Percentiles rank a stretch among this genome's conserved stretches.
Evolutionary conservation across 1,140 invertebrate genomes (phyloP).

Genomic region (Drosophila arizonae): DNA sequence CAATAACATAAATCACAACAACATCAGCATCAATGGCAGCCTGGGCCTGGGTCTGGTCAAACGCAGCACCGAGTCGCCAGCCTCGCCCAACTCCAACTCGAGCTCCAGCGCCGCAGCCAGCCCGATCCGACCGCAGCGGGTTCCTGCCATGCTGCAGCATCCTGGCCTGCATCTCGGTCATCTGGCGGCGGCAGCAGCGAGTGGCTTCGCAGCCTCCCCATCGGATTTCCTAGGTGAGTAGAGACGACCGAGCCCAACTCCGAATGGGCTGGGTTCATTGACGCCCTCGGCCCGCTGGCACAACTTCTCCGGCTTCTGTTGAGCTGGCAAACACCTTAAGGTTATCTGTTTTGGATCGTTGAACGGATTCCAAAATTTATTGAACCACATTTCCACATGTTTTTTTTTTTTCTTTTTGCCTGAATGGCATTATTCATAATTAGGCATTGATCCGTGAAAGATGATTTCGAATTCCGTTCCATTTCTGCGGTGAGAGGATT

Average conservation of each 20-base stretch:
- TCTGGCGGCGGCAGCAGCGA: constrained; percentile 85
- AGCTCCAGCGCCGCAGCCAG: constrained; percentile 82
- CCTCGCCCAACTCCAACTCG: constrained; percentile 77
- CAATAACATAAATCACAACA: constrained; percentile 38
- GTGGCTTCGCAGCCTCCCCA: constrained; percentile 84
- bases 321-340: constrained; percentile 55
- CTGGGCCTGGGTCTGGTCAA: constrained; percentile 42
- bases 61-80: constrained; percentile 71
- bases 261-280: neutral
- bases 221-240: constrained; percentile 90
- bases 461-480: constrained; percentile 71
- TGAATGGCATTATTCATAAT: constrained; percentile 80
- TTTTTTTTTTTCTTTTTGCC: neutral
- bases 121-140: constrained; percentile 83
- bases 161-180: constrained; percentile 84
- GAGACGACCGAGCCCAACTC: neutral
- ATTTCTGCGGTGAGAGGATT: constrained; percentile 71
- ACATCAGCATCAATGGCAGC: constrained; percentile 26
- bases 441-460: constrained; percentile 80
- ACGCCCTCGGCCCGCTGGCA: neutral
- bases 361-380: constrained; percentile 36
- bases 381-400: neutral
- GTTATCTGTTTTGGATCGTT: constrained; percentile 21
- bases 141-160: constrained; percentile 84
- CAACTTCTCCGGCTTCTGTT: neutral